Base-by-base conservation (phyloP, 2,888 invertebrate species). In the Sthenelais limicola region DNA sequence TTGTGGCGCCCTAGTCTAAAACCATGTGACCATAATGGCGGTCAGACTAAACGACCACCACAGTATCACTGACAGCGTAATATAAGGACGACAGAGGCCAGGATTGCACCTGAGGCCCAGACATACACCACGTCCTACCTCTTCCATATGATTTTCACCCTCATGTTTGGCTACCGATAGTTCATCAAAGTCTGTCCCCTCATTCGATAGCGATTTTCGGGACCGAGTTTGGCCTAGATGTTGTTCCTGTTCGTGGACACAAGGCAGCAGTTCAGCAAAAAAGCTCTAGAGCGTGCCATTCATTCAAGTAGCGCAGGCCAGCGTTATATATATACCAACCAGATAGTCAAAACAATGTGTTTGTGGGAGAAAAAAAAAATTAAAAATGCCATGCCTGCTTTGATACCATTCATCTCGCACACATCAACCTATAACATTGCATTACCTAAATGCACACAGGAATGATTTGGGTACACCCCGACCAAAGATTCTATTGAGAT, bases 231-330 rank as follows among this genome's bases (percentile, higher is more conserved):
- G 49, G 35, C 26, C 26, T 52, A 9, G 15, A n/a, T 69, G 49
- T 24, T n/a, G 47, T 68, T 68, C 68, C 68, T 68, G 68, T 68
- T 49, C 48, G 68, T 48, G 68, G 48, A 68, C 21, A 68, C 12
- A 12, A 15, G 24, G 48, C 28, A 48, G 68, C 3, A n/a, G n/a
- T n/a, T n/a, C n/a, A n/a, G n/a, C n/a, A n/a, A n/a, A n/a, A n/a
- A n/a, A n/a, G n/a, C n/a, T n/a, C n/a, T n/a, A n/a, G n/a, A n/a
- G n/a, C n/a, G n/a, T n/a, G n/a, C n/a, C n/a, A n/a, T n/a, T n/a
- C n/a, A n/a, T n/a, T n/a, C n/a, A n/a, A n/a, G n/a, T n/a, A n/a
- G n/a, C n/a, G n/a, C n/a, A n/a, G n/a, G n/a, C n/a, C n/a, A n/a
- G n/a, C n/a, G n/a, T n/a, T n/a, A n/a, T n/a, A n/a, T n/a, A n/a